Conservation (phyloP, 2,888 invertebrate species). For the Platynereis dumerilii region DNA sequence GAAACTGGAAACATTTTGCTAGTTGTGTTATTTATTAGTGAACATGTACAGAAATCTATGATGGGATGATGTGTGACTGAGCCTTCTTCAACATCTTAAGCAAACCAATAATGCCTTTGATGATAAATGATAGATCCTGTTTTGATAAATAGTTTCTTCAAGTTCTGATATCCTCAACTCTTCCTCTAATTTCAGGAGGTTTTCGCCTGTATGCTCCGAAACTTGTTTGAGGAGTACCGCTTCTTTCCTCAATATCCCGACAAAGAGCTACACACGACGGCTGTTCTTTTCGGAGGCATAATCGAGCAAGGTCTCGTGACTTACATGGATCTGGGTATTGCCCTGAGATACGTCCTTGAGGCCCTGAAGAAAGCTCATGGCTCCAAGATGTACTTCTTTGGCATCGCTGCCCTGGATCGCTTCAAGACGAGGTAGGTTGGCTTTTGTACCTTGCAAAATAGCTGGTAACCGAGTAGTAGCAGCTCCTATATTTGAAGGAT, state of each 20-base stretch:
- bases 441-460: neutral
- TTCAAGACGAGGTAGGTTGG: slow-evolving; percentile 73
- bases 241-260: slow-evolving; percentile 99
- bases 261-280: slow-evolving; percentile 95
- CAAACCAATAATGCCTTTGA: no score
- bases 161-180: no score
- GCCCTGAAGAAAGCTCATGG: slow-evolving; percentile 89
- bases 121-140: no score
- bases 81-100: no score
- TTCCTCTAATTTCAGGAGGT: slow-evolving; percentile 68
- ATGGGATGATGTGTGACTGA: no score
- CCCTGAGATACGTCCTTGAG: slow-evolving; percentile 89
- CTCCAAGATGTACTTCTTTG: slow-evolving; percentile 97
- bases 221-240: slow-evolving; percentile 97
- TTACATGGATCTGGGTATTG: slow-evolving; percentile 76
- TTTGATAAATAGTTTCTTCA: no score
- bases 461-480: no score
- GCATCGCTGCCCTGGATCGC: slow-evolving; percentile 91
- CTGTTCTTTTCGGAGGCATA: slow-evolving; percentile 96
- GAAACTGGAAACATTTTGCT: no score
- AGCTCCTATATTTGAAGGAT: no score
- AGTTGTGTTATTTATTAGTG: neutral
- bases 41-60: no score
- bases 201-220: slow-evolving; percentile 94
- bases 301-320: slow-evolving; percentile 93